Conservation (phyloP, 2,888 invertebrate species). For the Rambutsinella grinnellia region DNA sequence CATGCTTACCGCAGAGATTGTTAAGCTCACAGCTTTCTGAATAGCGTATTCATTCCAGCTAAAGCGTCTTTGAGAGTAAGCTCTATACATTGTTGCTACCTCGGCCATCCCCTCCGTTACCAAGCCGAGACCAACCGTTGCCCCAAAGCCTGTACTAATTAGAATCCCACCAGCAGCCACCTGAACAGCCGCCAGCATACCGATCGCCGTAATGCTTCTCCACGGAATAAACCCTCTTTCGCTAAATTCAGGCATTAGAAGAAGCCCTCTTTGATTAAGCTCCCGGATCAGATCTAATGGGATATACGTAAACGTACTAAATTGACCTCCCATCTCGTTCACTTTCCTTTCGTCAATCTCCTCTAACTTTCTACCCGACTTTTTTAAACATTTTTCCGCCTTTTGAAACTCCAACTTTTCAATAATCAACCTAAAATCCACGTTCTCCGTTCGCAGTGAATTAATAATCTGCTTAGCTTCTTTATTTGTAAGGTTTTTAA, state of each 20-base stretch:
- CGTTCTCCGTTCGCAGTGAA: conserved; percentile 4
- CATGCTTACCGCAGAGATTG: conserved; percentile 35
- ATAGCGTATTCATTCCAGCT: conserved; percentile 42
- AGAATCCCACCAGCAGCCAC: conserved; percentile 23
- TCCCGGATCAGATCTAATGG: conserved; percentile 18
- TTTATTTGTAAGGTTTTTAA: neutral
- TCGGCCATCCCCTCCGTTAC: conserved; percentile 45
- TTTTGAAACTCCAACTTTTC: neutral
- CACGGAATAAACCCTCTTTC: conserved; percentile 41
- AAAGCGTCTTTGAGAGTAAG: conserved; percentile 28
- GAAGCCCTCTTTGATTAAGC: conserved; percentile 15
- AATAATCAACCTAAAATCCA: conserved; percentile 3
- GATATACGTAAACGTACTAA: neutral
- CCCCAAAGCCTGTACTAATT: conserved; percentile 43
- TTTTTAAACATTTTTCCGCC: conserved; percentile 11
- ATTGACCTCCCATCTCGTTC: conserved; percentile 16
- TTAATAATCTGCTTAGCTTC: neutral
- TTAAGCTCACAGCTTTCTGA: conserved; percentile 42
- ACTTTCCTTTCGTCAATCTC: neutral
- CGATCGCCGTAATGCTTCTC: conserved; percentile 20
- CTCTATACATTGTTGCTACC: conserved; percentile 9
- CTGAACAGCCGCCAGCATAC: conserved; percentile 24
- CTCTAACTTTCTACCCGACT: conserved; percentile 16
- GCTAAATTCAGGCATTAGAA: conserved; percentile 23
- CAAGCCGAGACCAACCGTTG: conserved; percentile 36